Conservation (phyloP, 2,797 vertebrate genomes). For the Thunnus albacares region DNA sequence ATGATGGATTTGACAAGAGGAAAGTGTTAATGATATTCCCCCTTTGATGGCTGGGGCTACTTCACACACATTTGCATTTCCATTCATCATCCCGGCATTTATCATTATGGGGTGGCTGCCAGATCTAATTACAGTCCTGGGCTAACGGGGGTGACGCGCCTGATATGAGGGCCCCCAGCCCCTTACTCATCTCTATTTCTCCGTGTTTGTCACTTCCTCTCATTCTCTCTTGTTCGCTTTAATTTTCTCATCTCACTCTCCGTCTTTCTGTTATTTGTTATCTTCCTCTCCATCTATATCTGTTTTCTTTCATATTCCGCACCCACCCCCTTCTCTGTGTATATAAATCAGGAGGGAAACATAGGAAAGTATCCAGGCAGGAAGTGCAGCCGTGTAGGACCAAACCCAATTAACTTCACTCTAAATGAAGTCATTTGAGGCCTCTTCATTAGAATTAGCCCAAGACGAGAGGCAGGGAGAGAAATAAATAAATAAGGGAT, state of each 20-base stretch:
- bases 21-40: constrained; percentile 96
- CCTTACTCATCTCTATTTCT: constrained; percentile 76
- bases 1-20: constrained; percentile 97
- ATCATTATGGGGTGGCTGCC: constrained; percentile 96
- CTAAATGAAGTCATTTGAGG: constrained; percentile 90
- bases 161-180: constrained; percentile 75
- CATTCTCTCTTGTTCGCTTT: constrained; percentile 68
- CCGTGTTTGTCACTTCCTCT: constrained; percentile 73
- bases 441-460: constrained; percentile 90
- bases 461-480: constrained; percentile 54
- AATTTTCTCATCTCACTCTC: constrained; percentile 64
- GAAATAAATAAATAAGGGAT: constrained; percentile 78
- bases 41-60: constrained; percentile 93
- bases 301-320: constrained; percentile 58
- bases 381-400: constrained; percentile 91
- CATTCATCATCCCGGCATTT: constrained; percentile 98
- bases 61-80: constrained; percentile 96
- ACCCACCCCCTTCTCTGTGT: constrained; percentile 51
- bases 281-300: constrained; percentile 49
- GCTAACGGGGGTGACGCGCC: constrained; percentile 92
- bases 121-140: constrained; percentile 98
- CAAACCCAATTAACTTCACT: constrained; percentile 95
- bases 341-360: constrained; percentile 81
- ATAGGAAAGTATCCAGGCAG: constrained; percentile 89
- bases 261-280: constrained; percentile 57